Base-by-base conservation (phyloP, 1,140 invertebrate genomes). In the Diorhabda sublineata region DNA sequence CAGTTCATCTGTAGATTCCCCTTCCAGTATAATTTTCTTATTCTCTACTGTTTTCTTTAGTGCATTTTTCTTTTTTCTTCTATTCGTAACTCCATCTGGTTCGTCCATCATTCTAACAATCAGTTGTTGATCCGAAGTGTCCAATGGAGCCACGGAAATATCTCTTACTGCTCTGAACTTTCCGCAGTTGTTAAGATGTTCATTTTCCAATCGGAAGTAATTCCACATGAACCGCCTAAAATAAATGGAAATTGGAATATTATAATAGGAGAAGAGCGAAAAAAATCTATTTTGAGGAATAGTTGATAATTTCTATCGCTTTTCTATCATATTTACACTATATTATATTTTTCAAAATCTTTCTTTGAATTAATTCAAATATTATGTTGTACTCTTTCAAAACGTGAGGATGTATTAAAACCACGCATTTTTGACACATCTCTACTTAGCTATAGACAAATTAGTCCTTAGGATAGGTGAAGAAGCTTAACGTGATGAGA, bases 141-240 rank as follows among this genome's bases (percentile, higher is more conserved):
- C 95, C 41, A 99, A 89, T 0, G 98, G 98, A 6, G 96, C 96
- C 42, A 99, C 96, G 0, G 95, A 98, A 69, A 99, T 99, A 81
- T 99, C 98, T 41, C 98, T 83, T 0, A 99, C 98, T 3, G 98
- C 98, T 79, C 98, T 86, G 85, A 99, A 99, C 85, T 99, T 96
- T 83, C 98, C 98, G 84, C 97, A 99, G 84, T 99, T 99, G 83
- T 99, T 99, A 4, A 99, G 84, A 87, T 99, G 98, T 79, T 99
- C 98, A 84, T 99, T 99, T 84, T 99, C 98, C 71, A 99, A 81
- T 1, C 98, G 97, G 85, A 99, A 99, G 81, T 97, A 99, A 83
- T 99, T 99, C 98, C 98, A 99, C 52, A 99, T 90, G 84, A 99
- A 99, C 68, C 97, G 87, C 76, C 96, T 96, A 75, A 56, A 71